Conservation (phyloP, 1,140 invertebrate genomes). For the Coenobita brevimanus region DNA sequence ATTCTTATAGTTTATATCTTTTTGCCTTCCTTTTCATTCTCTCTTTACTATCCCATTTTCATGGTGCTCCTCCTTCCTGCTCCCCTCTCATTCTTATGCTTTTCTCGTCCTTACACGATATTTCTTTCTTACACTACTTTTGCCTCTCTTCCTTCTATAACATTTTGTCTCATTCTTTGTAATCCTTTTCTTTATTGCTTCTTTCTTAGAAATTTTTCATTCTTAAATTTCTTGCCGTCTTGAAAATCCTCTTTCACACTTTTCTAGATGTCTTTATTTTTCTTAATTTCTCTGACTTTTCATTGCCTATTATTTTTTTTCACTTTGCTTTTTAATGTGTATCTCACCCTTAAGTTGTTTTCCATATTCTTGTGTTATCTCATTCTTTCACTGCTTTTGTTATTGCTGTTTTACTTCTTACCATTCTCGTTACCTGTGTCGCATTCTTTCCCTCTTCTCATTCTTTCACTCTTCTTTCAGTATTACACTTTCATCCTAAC, state of each 20-base stretch:
- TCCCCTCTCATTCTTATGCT: neutral
- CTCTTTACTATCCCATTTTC: neutral
- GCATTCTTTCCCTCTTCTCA: neutral
- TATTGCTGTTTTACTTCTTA: too few relatives aligned
- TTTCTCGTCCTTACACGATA: too few relatives aligned
- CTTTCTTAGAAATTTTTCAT: neutral
- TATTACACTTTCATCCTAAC: neutral
- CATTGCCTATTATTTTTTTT: neutral
- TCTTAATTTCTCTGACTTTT: neutral
- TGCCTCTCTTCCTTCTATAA: neutral
- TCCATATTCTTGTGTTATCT: too few relatives aligned
- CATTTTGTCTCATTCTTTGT: neutral
- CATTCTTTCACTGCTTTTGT: too few relatives aligned
- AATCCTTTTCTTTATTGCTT: neutral
- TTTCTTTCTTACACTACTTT: too few relatives aligned
- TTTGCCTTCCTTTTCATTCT: neutral
- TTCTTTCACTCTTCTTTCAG: neutral
- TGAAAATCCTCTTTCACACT: too few relatives aligned
- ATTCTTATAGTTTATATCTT: neutral
- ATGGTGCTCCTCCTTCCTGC: neutral
- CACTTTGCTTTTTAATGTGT: too few relatives aligned
- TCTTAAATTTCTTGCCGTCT: neutral
- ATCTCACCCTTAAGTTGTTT: too few relatives aligned
- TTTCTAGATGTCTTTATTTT: neutral
- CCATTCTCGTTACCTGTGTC: neutral